phyloP scores from a whole-genome alignment of 2,888 invertebrate species.

The Stegana nigrithorax region DNA sequence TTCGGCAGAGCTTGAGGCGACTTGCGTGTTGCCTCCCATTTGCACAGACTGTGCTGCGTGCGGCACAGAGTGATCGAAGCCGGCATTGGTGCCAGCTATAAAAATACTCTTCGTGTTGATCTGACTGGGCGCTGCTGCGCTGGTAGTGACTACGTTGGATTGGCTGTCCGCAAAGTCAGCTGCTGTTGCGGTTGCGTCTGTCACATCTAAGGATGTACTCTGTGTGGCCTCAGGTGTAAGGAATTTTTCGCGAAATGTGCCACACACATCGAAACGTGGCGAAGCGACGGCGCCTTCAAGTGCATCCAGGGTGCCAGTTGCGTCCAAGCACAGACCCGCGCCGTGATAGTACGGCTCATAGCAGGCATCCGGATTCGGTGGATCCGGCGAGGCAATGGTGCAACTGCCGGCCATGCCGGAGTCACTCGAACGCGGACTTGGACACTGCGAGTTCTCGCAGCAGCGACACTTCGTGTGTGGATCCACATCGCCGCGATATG shows the following conservation, averaged over 20 bases:
- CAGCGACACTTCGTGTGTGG: conserved; percentile 70
- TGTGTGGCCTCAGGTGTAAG: conserved; percentile 55
- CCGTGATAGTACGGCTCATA: conserved; percentile 62
- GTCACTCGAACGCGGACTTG: conserved; percentile 79
- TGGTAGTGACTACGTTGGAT: conserved; percentile 17
- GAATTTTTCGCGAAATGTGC: conserved; percentile 67
- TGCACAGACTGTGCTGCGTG: conserved; percentile 19
- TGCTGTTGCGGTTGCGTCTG: conserved; percentile 16
- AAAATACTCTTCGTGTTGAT: conserved; percentile 65
- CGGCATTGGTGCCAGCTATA: conserved; percentile 45
- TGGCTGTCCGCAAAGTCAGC: too few relatives aligned
- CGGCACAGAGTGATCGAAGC: conserved; percentile 37
- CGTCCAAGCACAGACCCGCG: conserved; percentile 22
- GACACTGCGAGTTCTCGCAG: conserved; percentile 74
- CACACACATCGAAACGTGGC: conserved; percentile 65
- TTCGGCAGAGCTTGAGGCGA: conserved; percentile 45
- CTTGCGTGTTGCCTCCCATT: conserved; percentile 28
- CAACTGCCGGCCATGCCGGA: conserved; percentile 89
- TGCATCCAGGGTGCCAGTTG: conserved; percentile 37
- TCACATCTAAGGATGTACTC: conserved; percentile 22
- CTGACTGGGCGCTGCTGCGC: conserved; percentile 54
- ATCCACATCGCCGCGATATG: conserved; percentile 32
- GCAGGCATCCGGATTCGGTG: conserved; percentile 58
- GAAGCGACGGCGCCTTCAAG: conserved; percentile 40
- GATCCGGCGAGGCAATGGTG: conserved; percentile 79